Evolutionary conservation across 2,888 invertebrate genomes (phyloP), one percentile per base, ranked within the genome.

Genomic region (Chironomus tentans): DNA sequence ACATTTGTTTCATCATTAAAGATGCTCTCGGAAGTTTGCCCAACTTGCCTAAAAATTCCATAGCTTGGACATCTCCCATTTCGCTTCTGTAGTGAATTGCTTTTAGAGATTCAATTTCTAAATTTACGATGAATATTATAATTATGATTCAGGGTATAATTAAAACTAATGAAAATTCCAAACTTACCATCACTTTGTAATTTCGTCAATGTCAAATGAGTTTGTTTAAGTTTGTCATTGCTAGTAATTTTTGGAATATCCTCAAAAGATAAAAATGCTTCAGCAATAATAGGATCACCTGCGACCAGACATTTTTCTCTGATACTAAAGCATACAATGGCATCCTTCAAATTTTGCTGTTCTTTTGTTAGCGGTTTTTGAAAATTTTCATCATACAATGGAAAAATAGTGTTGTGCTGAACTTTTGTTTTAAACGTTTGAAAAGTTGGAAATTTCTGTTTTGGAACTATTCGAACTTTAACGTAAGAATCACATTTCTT

Each of bases 401-500:
- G 72, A 15, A 62, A 72, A 18, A 62, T 61, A 2, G 72, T 72
- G 38, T 72, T 28, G 2, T 50, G n/a, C 15, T 72, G 22, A 38
- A 62, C 62, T 62, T 61, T 72, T 15, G 72, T 72, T 18, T 72
- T 72, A 7, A 15, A n/a, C 10, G 13, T 46, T 15, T 12, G 38
- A 18, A 56, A 46, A 50, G 38, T 1, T n/a, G 62, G 24, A 46
- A 72, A 72, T 13, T 21, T 6, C 4, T 61, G 15, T 46, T 61
- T 22, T 1, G 72, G 72, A 38, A 62, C 15, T 2, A 72, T 10
- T 4, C 18, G 15, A 21, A 72, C n/a, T 50, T 72, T 72, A 5
- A 72, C 62, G 13, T 38, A 72, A 2, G 72, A 62, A 38, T 72
- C 72, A 46, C 72, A 72, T 46, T 72, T 72, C 4, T 50, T 50